Base-by-base conservation (phyloP, 2,888 invertebrate species). In the Xanthostigma xanthostigma region DNA sequence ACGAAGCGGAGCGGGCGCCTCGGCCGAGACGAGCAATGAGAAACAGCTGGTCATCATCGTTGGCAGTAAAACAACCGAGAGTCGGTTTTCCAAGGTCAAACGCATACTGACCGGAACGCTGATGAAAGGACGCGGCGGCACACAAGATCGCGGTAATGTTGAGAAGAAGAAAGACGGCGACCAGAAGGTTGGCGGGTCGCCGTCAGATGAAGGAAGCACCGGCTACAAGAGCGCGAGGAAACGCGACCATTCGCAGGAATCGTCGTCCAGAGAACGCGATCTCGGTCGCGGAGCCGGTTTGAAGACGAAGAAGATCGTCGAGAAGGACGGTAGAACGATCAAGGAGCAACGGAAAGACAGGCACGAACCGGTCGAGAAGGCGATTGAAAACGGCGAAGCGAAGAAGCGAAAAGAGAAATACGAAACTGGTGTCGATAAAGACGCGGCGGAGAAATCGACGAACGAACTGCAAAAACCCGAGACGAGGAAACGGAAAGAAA, bases 401-500 rank as follows among this genome's bases (percentile, higher is more conserved):
- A 13, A 45, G n/a, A 13, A 44, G n/a, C 35, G 44, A 9, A 44
- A 44, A 34, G 34, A 13, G 14, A 12, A 9, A 42, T 33, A 17
- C 14, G 42, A 17, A 42, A 17, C 9, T 33, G 33, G 33, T 27
- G 9, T 42, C 3, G 42, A 14, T 33, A 42, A 42, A 34, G 33
- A 42, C 42, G 14, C 33, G 9, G 11, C 14, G 8, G 13, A 13
- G 13, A 13, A 38, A 38, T 38, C 12, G 12, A 13, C 14, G 39
- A 39, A 9, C 9, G 39, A 39, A 14, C 8, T 39, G n/a, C 49
- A 49, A 8, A 46, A 50, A 12, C 49, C 49, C 14, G 53, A 53
- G 8, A 53, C 54, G 50, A 68, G 78, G 49, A 78, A 79, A 61
- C 70, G 79, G 53, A 79, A 78, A 63, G 79, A 79, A 60, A 70